Base-by-base conservation (phyloP, 1,140 invertebrate species). In the Lordiphosa collinella region DNA sequence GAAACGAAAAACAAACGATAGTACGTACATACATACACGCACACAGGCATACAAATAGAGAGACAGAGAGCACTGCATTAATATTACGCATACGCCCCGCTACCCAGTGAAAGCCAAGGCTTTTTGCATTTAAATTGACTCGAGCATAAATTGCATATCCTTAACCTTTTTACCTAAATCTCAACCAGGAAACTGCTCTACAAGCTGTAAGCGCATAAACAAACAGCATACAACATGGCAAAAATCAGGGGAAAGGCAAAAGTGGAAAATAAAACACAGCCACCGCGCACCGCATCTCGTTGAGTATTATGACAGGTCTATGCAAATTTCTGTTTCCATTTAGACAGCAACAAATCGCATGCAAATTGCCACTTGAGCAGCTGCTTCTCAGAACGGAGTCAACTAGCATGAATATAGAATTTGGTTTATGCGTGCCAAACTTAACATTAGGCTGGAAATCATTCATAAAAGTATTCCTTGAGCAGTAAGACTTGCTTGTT, bases 131-230 rank as follows among this genome's bases (percentile, higher is more conserved):
- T 82, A 80, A 80, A 80, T 82, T 66, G 58, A 66, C 48, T 55
- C 56, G 43, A 46, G 40, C 40, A n/a, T 53, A 61, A 73, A 66
- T 71, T 48, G 61, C 71, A 80, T 80, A 82, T 80, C 71, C 75
- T 80, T 82, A 82, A 82, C 76, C 76, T 82, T 82, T 72, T 82
- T 82, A 82, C 76, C 76, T 48, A 82, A 76, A 84, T 82, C 76
- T 76, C 78, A 67, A 65, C 29, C 14, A 36, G 65, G n/a, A 52
- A 59, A n/a, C 47, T 29, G 59, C 58, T 52, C 50, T 29, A 61
- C 52, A 13, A 59, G 49, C 55, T 49, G 43, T 73, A 79, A 78
- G 63, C 73, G 58, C 73, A 71, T 76, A 65, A 60, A 50, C 61
- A 76, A 71, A 76, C 51, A 75, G 51, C 51, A 67, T 67, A 67